A percentile compares a stretch with the other conserved stretches of the same genome.
Evolutionary conservation across 2,113 vertebrate species (phyloP).

Genomic region (Nyctibius bracteatus): DNA sequence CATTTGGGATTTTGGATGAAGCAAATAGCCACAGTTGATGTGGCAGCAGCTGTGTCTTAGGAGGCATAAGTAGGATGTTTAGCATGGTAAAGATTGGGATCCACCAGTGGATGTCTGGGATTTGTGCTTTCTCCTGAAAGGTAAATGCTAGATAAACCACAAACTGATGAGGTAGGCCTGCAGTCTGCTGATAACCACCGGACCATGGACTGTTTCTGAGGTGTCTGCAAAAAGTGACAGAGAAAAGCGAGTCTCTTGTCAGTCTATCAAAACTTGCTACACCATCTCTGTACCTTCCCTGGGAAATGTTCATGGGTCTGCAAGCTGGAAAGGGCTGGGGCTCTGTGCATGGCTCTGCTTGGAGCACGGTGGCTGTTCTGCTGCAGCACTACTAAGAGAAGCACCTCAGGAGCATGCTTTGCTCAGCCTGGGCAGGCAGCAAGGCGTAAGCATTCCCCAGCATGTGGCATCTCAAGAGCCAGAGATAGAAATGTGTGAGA

Average conservation of each 20-base stretch:
- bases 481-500: background rate
- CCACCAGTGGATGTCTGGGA: background rate
- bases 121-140: background rate
- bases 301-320: background rate
- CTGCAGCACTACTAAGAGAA: background rate
- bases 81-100: background rate
- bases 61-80: background rate
- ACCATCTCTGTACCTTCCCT: background rate
- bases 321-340: background rate
- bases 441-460: background rate
- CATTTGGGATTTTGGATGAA: background rate
- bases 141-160: background rate
- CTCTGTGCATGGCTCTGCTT: background rate
- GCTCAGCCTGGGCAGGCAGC: accelerated
- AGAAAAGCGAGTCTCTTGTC: background rate
- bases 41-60: background rate
- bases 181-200: background rate
- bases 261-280: background rate
- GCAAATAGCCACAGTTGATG: background rate
- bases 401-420: background rate
- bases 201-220: background rate
- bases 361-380: background rate
- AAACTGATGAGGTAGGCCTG: background rate
- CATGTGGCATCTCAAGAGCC: background rate
- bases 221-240: background rate